Percentiles rank a stretch among this genome's conserved stretches.
phyloP scores from a whole-genome alignment of 2,797 vertebrate species.

The Sphenodon punctatus region DNA sequence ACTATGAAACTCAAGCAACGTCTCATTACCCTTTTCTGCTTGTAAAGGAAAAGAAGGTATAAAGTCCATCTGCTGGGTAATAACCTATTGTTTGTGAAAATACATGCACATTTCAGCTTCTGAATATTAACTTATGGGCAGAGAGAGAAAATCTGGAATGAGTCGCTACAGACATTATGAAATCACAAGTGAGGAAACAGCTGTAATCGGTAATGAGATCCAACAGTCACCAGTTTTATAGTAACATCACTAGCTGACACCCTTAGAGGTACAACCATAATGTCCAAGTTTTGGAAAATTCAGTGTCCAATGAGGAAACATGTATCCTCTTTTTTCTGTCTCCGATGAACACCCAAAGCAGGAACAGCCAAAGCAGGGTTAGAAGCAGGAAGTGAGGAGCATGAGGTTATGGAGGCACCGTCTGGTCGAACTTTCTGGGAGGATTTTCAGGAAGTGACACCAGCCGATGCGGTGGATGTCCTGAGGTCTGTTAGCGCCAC shows the following conservation, averaged over 20 bases:
- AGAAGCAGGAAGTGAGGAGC: too few relatives aligned
- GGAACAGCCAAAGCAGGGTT: too few relatives aligned
- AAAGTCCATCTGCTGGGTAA: conserved; percentile 36
- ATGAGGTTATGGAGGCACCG: too few relatives aligned
- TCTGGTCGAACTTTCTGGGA: too few relatives aligned
- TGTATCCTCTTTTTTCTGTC: too few relatives aligned
- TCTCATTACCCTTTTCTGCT: conserved; percentile 15
- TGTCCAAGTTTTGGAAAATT: background rate
- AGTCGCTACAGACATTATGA: conserved; percentile 19
- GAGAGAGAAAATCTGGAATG: conserved; percentile 5
- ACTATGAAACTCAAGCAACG: background rate
- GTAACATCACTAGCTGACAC: background rate
- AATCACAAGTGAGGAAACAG: conserved; percentile 13
- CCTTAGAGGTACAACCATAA: background rate
- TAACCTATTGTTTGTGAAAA: conserved; percentile 34
- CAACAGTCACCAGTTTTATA: background rate
- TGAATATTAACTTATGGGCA: conserved; percentile 19
- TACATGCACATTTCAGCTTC: conserved; percentile 9
- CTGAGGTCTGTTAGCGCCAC: too few relatives aligned
- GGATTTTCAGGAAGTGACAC: too few relatives aligned
- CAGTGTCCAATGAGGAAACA: too few relatives aligned
- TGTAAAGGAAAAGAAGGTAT: conserved; percentile 12
- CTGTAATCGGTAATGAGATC: background rate
- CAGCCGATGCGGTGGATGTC: too few relatives aligned
- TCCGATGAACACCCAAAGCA: too few relatives aligned